phyloP scores from a whole-genome alignment of 2,113 vertebrate genomes.

The Cyanoramphus novaezelandiae region DNA sequence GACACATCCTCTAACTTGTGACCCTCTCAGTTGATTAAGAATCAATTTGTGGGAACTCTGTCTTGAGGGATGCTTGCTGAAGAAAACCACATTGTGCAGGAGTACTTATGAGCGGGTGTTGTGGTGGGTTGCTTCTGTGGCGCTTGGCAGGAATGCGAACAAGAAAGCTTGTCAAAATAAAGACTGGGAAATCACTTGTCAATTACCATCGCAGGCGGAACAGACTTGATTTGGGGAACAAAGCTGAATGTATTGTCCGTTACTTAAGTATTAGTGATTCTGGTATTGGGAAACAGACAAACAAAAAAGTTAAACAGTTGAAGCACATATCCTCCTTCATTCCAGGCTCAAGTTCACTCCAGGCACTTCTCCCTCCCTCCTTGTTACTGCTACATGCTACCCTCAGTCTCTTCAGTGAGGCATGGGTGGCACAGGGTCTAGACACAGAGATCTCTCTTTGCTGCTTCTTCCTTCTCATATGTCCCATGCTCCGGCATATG shows the following conservation, averaged over 20 bases:
- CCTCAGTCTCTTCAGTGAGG: not conserved
- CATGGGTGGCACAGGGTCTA: not conserved
- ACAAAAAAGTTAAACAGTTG: not conserved
- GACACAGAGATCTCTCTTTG: not conserved
- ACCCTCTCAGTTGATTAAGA: not conserved
- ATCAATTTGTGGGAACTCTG: not conserved
- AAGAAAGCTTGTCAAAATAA: not conserved
- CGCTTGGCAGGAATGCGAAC: not conserved
- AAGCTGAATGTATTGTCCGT: not conserved
- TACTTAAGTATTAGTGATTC: not conserved
- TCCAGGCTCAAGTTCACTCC: not conserved
- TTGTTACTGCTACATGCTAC: accelerated
- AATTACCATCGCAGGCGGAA: not conserved
- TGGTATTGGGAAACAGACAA: not conserved
- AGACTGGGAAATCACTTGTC: not conserved
- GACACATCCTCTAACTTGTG: not conserved
- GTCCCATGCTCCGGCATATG: not conserved
- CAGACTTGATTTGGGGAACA: not conserved
- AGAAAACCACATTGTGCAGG: not conserved
- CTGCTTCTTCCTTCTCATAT: not conserved
- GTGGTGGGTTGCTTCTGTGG: not conserved
- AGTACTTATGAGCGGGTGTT: not conserved
- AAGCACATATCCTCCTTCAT: not conserved
- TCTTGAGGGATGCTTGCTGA: not conserved
- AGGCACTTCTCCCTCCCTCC: not conserved